Base-by-base conservation (phyloP, 2,113 vertebrate genomes). In the Chionomys nivalis region DNA sequence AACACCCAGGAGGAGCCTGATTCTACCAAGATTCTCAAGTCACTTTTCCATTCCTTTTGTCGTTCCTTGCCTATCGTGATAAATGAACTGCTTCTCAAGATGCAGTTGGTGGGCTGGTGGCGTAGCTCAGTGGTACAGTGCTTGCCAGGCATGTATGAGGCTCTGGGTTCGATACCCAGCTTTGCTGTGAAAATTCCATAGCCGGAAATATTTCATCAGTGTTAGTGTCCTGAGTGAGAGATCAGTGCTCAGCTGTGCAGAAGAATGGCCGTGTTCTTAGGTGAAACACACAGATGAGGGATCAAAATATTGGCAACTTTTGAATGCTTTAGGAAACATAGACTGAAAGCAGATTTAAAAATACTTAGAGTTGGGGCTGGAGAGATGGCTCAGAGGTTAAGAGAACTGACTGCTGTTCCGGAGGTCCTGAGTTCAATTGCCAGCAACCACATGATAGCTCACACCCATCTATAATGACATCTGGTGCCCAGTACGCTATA, bases 11-110 rank as follows among this genome's bases (percentile, higher is more conserved):
- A 83, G 76, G 68, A 82, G 5, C 28, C n/a, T 83, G 52, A 73
- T 83, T 82, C n/a, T 52, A 19, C 61, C 24, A 24, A 94, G 49
- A 65, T 31, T 61, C 17, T 66, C n/a, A 61, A 39, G 52, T 44
- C 47, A 86, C 7, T 9, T 55, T 55, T 42, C 24, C 39, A 85
- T 89, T 31, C n/a, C 63, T 82, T 33, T 4, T 33, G 23, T 31
- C 24, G 24, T 92, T 31, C 65, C 68, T 78, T 85, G 81, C 9
- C 23, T 91, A 52, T 42, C 5, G 19, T 28, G 26, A 92, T 36
- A 76, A 83, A 83, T 39, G 44, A 89, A 94, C 52, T 91, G 49
- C 76, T 68, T 86, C 39, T 70, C 92, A 36, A 87, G 55, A 55
- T 23, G 39, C 31, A 49, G 23, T 26, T 63, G 31, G 36, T 39